These are phyloP conservation scores for Thysanoteuthis rhombus DNA, from an alignment of 2,888 invertebrate species.

Conservation along the genomic window DNA sequence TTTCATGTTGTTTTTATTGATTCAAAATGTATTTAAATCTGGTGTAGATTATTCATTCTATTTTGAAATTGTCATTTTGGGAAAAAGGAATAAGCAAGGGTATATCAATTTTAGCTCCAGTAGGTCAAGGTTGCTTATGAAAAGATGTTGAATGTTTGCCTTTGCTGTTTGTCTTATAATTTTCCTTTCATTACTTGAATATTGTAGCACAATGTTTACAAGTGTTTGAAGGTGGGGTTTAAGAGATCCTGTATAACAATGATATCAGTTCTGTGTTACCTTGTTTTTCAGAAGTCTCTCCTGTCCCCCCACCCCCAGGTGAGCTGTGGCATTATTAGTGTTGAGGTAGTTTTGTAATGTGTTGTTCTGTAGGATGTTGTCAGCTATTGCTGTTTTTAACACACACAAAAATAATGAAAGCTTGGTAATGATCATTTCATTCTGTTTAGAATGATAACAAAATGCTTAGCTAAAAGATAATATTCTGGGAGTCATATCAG, in stretches of 20 bases:
- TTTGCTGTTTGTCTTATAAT: neutral
- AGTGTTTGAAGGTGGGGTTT: neutral
- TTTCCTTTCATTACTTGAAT: neutral
- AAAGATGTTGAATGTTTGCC: neutral
- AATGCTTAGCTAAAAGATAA: neutral
- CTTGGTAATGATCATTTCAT: neutral
- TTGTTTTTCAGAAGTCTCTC: slow-evolving; percentile 27
- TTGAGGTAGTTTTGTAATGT: neutral
- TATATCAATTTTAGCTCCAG: no score
- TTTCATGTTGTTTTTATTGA: no score
- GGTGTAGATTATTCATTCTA: no score
- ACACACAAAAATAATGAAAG: neutral
- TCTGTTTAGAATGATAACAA: neutral
- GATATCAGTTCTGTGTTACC: neutral
- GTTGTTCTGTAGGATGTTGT: slow-evolving; percentile 24
- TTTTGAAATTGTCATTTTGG: no score
- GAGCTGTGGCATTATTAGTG: slow-evolving; percentile 22
- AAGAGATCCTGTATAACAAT: neutral
- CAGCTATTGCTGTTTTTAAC: neutral
- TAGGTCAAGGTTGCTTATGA: no score
- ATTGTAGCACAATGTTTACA: neutral
- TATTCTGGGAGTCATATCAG: neutral
- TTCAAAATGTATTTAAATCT: no score
- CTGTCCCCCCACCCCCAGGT: slow-evolving; percentile 25
- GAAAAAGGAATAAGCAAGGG: no score